Percentiles rank a stretch among this genome's conserved stretches.
phyloP scores from a whole-genome alignment of 1,140 invertebrate species.

The Paraescarpia echinospica region DNA sequence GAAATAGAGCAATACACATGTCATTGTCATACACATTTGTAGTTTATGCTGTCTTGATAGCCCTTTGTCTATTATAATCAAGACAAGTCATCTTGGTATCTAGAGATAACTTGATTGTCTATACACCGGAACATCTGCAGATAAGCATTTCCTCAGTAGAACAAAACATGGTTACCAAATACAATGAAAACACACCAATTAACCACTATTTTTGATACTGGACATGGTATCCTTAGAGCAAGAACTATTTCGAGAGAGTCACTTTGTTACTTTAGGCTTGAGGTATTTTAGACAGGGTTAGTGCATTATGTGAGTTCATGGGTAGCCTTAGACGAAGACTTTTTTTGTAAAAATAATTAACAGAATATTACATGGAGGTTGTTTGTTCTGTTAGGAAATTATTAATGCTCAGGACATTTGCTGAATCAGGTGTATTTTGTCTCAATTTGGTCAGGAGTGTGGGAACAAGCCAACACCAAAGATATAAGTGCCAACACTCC shows the following conservation, averaged over 20 bases:
- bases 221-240: background rate
- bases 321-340: background rate
- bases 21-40: background rate
- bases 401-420: too few species aligned
- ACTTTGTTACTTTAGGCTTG: background rate
- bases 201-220: background rate
- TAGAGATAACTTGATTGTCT: background rate
- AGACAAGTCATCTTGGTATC: background rate
- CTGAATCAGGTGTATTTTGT: too few species aligned
- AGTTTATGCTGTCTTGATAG: background rate
- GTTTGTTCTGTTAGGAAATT: too few species aligned
- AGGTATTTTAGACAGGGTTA: background rate
- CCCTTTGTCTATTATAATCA: background rate
- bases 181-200: background rate
- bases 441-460: too few species aligned
- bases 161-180: background rate
- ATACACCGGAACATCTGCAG: background rate
- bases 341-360: too few species aligned
- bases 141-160: background rate
- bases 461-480: too few species aligned
- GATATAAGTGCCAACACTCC: too few species aligned
- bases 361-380: too few species aligned
- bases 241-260: background rate
- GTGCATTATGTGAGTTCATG: background rate
- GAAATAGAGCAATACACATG: background rate